Conservation (phyloP, 1,140 invertebrate species). For the Ceratosolen fusciceps region DNA sequence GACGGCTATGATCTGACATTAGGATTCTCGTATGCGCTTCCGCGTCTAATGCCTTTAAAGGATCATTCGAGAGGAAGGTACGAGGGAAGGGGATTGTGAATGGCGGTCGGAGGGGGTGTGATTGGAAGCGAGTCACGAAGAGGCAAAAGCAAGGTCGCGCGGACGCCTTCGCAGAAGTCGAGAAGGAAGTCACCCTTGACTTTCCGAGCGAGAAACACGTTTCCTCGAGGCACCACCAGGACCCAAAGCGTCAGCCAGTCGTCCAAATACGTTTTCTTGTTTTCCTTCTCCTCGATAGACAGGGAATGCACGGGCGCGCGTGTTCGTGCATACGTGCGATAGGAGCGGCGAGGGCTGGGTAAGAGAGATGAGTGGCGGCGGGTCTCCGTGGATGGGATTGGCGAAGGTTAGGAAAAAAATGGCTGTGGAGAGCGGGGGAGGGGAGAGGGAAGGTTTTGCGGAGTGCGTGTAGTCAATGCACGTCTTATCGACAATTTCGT, state of each 20-base stretch:
- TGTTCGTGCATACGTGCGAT: not conserved
- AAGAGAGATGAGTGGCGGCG: too few relatives aligned
- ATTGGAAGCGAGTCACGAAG: not conserved
- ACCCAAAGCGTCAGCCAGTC: constrained; percentile 20
- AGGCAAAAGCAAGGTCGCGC: constrained; percentile 27
- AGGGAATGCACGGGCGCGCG: not conserved
- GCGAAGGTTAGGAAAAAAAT: not conserved
- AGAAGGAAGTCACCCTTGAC: constrained; percentile 41
- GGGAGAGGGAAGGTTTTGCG: constrained; percentile 20
- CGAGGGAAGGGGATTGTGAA: not conserved
- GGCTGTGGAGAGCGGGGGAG: not conserved
- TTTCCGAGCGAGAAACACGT: constrained; percentile 36
- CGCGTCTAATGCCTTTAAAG: constrained; percentile 48
- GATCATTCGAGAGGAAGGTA: constrained; percentile 25
- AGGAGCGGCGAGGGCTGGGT: not conserved
- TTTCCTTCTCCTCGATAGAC: not conserved
- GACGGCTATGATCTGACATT: constrained; percentile 43
- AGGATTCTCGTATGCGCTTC: constrained; percentile 41
- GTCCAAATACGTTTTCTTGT: constrained; percentile 43
- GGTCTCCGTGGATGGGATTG: too few relatives aligned
- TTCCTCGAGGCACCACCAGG: constrained; percentile 33
- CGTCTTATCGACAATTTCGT: constrained; percentile 51
- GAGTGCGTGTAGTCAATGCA: constrained; percentile 36
- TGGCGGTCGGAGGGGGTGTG: constrained; percentile 9
- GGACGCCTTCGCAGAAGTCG: not conserved